Evolutionary conservation across 64 coral and sea anemone species (phyloP), one percentile per base, ranked within the genome.

Genomic region (Acropora tenuis): DNA sequence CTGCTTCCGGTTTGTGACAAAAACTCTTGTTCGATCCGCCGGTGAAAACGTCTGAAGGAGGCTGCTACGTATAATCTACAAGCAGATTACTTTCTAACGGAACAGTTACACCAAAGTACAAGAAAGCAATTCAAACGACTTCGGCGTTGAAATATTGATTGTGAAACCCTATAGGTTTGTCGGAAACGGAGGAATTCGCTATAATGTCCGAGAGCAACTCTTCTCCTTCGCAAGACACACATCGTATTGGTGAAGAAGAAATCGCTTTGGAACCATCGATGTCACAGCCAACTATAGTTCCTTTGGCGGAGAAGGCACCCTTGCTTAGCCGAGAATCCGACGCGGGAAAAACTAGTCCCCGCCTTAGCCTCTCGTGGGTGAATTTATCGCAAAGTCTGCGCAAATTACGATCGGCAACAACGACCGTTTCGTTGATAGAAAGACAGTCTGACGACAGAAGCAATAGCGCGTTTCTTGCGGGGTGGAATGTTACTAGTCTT

Each of bases 401-500:
- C 59, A 82, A 72, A 67, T 75, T 97, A 50, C 95, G 95, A 15
- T 78, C 95, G 15, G 84, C 92, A 0, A 93, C 95, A 41, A 78
- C n/a, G n/a, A n/a, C n/a, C n/a, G n/a, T 97, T 48, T 97, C 95
- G 3, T 48, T 97, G 58, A 71, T 97, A 41, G 95, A 90, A 41
- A 93, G 90, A 60, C 92, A 88, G 4, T 97, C 95, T 11, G 45
- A 86, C 13, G 95, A 97, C 66, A 88, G 95, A 3, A 65, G 74
- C 15, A 91, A 92, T 4, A 94, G 89, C 2, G 92, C 95, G 11
- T 82, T 97, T 10, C 77, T 97, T 1, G 95, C 95, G 0, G 95
- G 95, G 6, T 97, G 95, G 95, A 97, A 97, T 44, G 95, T 97
- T 0, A 97, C 91, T 19, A 97, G 90, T 67, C 88, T 97, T 3